phyloP scores from a whole-genome alignment of 2,797 vertebrate species.

The Pangasius mekongensis region DNA sequence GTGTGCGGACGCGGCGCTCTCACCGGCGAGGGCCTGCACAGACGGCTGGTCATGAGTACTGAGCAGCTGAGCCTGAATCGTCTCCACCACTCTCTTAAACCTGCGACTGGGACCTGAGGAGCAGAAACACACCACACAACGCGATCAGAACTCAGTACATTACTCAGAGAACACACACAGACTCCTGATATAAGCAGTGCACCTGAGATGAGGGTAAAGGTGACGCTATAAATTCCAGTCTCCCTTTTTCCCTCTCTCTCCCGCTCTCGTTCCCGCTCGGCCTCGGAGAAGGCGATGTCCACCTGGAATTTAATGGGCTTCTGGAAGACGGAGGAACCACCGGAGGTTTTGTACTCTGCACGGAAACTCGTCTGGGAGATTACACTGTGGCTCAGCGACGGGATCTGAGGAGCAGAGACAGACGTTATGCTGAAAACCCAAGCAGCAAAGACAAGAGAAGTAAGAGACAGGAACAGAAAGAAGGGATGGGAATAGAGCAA shows the following conservation, averaged over 20 bases:
- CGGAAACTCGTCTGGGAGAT: conserved; percentile 93
- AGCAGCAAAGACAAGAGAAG: background rate
- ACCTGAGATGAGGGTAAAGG: conserved; percentile 90
- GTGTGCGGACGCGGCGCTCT: conserved; percentile 43
- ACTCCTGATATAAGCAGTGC: background rate
- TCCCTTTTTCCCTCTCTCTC: conserved; percentile 76
- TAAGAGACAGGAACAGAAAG: background rate
- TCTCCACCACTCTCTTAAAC: conserved; percentile 92
- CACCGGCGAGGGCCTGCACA: conserved; percentile 89
- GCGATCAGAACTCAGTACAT: background rate
- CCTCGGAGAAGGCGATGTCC: conserved; percentile 89
- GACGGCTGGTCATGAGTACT: conserved; percentile 92
- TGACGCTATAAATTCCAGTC: conserved; percentile 88
- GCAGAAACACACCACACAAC: background rate
- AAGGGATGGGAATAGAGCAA: background rate
- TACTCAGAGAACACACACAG: background rate
- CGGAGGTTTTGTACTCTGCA: conserved; percentile 89
- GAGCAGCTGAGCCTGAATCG: conserved; percentile 91
- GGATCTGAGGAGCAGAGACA: conserved; percentile 76
- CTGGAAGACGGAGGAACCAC: conserved; percentile 92
- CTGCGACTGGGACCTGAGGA: conserved; percentile 87
- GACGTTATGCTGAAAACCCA: background rate
- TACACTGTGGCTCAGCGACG: conserved; percentile 92
- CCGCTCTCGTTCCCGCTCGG: conserved; percentile 74
- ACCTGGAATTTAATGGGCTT: conserved; percentile 95